Percentiles rank a stretch among this genome's conserved stretches.
These are phyloP conservation scores for Acrocyrtus sp. DNA, from an alignment of 2,888 invertebrate genomes.

Conservation along the genomic window DNA sequence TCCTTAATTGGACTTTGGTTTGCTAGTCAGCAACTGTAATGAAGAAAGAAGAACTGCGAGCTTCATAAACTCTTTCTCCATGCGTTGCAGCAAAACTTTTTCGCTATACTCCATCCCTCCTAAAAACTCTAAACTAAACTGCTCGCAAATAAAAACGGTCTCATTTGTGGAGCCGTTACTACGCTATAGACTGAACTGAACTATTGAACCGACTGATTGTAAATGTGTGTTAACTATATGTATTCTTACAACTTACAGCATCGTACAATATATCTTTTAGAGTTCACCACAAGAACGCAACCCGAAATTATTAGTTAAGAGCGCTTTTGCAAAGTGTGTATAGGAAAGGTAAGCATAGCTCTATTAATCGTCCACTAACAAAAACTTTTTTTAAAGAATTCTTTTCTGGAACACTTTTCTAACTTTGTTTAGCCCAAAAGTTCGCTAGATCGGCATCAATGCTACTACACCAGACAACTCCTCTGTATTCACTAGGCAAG, in stretches of 20 bases:
- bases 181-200: conserved; percentile 6
- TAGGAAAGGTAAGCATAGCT: not conserved
- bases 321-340: not conserved
- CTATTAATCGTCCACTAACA: not conserved
- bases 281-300: not conserved
- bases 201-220: not conserved
- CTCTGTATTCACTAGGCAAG: not conserved
- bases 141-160: not conserved
- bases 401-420: not conserved
- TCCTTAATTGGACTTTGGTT: conserved; percentile 40
- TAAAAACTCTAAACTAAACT: no score
- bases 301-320: no score
- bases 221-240: not conserved
- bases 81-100: not conserved
- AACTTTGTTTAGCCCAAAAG: not conserved
- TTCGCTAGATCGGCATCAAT: not conserved
- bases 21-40: not conserved
- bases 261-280: not conserved
- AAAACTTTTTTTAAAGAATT: not conserved
- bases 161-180: conserved; percentile 10
- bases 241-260: not conserved
- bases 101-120: no score
- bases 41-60: not conserved
- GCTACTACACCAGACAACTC: not conserved
- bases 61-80: not conserved